Percentiles rank a stretch among this genome's conserved stretches.
Conservation (phyloP, 2,113 vertebrate species). For the Brachionichthys hirsutus region DNA sequence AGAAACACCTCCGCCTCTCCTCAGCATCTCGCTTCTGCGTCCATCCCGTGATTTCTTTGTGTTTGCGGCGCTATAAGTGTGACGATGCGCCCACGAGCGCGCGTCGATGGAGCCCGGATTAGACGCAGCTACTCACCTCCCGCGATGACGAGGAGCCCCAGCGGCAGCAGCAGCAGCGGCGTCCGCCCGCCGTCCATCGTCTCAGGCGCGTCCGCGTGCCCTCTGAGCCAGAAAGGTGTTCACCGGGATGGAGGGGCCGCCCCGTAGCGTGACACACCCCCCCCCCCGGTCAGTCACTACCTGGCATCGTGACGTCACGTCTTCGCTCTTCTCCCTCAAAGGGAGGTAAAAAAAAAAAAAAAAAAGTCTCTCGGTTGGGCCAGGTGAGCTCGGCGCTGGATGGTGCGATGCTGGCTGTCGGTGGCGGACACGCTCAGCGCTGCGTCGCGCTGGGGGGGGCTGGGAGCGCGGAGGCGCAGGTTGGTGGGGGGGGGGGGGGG, state of each 20-base stretch:
- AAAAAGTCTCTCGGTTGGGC: slow-evolving; percentile 14
- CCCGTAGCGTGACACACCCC: slow-evolving; percentile 35
- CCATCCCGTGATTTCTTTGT: background rate
- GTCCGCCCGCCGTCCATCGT: slow-evolving; percentile 71
- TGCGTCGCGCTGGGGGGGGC: slow-evolving; percentile 56
- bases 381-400: slow-evolving; percentile 54
- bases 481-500: slow-evolving; percentile 14
- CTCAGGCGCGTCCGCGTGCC: slow-evolving; percentile 51
- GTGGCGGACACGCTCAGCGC: slow-evolving; percentile 44
- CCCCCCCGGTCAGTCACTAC: slow-evolving; percentile 45
- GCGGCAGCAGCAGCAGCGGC: slow-evolving; percentile 63
- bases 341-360: background rate
- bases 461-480: slow-evolving; percentile 19
- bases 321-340: too few species aligned
- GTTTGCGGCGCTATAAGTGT: slow-evolving; percentile 24
- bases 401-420: slow-evolving; percentile 36
- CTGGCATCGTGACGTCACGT: slow-evolving; percentile 62
- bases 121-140: slow-evolving; percentile 72
- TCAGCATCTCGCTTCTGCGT: slow-evolving; percentile 27
- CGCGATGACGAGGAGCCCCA: slow-evolving; percentile 76
- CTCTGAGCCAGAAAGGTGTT: slow-evolving; percentile 63
- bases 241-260: slow-evolving; percentile 55
- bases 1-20: slow-evolving; percentile 42
- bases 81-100: slow-evolving; percentile 18
- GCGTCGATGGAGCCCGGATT: slow-evolving; percentile 48